Conservation (phyloP, 1,140 invertebrate genomes). For the Cotesia typhae region DNA sequence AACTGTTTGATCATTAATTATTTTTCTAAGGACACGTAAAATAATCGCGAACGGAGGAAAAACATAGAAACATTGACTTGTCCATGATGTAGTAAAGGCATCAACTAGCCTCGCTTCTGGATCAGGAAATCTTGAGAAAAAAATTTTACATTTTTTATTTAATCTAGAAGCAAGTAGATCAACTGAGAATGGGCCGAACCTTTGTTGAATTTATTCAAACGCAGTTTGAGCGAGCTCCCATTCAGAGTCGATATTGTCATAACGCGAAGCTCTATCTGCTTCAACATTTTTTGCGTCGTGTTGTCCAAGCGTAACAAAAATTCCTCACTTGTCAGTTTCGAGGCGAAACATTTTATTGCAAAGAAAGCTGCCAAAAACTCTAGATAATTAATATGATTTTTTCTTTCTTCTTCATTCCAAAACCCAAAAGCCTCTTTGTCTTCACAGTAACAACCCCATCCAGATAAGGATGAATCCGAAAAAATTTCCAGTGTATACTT, state of each 20-base stretch:
- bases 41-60: slow-evolving; percentile 32
- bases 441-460: slow-evolving; percentile 44
- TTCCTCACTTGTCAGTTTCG: slow-evolving; percentile 34
- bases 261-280: slow-evolving; percentile 33
- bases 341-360: slow-evolving; percentile 33
- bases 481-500: slow-evolving; percentile 43
- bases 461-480: slow-evolving; percentile 45
- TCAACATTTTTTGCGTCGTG: slow-evolving; percentile 39
- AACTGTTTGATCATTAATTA: slow-evolving; percentile 21
- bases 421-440: slow-evolving; percentile 39
- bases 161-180: slow-evolving; percentile 35
- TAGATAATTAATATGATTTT: slow-evolving; percentile 46
- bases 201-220: slow-evolving; percentile 8
- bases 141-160: slow-evolving; percentile 33
- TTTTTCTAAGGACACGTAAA: slow-evolving; percentile 24
- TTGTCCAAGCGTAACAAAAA: slow-evolving; percentile 46
- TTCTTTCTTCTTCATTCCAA: slow-evolving; percentile 39
- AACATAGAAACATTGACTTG: slow-evolving; percentile 22
- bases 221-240: slow-evolving; percentile 24
- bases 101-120: slow-evolving; percentile 27
- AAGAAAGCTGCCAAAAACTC: slow-evolving; percentile 33
- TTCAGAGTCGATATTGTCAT: slow-evolving; percentile 32
- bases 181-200: slow-evolving; percentile 22
- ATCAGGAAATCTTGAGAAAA: slow-evolving; percentile 28
- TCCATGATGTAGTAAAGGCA: slow-evolving; percentile 30